Conservation (phyloP, 2,888 invertebrate genomes). For the Drosophila lacicola region DNA sequence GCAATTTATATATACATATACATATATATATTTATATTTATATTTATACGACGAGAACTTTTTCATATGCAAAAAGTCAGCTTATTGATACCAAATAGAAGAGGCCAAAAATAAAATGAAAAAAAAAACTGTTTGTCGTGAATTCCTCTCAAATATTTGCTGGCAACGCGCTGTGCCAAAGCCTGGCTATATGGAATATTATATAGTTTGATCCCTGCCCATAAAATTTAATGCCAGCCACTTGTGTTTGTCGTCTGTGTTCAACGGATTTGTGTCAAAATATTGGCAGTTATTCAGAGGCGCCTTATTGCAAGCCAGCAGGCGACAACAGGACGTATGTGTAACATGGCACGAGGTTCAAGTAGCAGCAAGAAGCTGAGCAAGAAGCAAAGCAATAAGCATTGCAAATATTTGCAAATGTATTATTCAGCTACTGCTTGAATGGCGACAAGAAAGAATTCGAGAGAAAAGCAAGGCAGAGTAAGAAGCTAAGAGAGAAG, state of each 20-base stretch:
- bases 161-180: constrained; percentile 16
- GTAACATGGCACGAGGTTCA: constrained; percentile 8
- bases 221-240: constrained; percentile 69
- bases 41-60: constrained; percentile 43
- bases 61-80: constrained; percentile 73
- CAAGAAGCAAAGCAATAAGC: neutral
- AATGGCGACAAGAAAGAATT: neutral
- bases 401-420: neutral
- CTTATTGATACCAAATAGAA: constrained; percentile 64
- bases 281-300: constrained; percentile 58
- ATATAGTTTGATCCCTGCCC: constrained; percentile 69
- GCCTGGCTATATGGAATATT: constrained; percentile 24
- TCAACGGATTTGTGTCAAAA: constrained; percentile 57
- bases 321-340: constrained; percentile 31
- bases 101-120: constrained; percentile 26
- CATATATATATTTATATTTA: constrained; percentile 49
- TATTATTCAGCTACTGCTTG: neutral
- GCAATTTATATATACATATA: constrained; percentile 48
- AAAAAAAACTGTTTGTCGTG: constrained; percentile 7
- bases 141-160: constrained; percentile 53
- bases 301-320: constrained; percentile 29
- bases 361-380: neutral
- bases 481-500: too few species aligned
- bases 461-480: neutral
- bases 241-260: constrained; percentile 53